phyloP scores from a whole-genome alignment of 1,140 invertebrate genomes.

The Akabosia matsudoensis region DNA sequence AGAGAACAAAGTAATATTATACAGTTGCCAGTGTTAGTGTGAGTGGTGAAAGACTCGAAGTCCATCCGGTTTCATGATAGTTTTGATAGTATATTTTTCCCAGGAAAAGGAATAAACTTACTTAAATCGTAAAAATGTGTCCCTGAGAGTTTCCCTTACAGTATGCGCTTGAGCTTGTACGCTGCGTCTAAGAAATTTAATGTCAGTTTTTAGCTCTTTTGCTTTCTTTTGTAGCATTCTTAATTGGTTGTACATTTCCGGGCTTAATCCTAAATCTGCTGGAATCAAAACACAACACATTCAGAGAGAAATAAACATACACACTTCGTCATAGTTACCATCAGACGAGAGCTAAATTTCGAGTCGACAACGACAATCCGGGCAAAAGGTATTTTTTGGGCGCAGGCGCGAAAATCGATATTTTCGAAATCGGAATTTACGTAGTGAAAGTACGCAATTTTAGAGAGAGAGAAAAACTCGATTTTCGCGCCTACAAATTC shows the following conservation, averaged over 20 bases:
- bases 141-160: slow-evolving; percentile 83
- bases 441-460: too few relatives aligned
- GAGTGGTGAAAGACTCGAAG: too few relatives aligned
- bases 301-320: background rate
- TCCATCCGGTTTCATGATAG: too few relatives aligned
- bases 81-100: background rate
- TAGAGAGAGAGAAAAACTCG: too few relatives aligned
- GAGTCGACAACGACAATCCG: too few relatives aligned
- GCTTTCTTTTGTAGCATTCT: slow-evolving; percentile 81
- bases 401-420: too few relatives aligned
- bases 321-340: background rate
- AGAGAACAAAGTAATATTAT: background rate
- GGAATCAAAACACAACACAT: background rate
- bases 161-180: slow-evolving; percentile 86
- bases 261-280: slow-evolving; percentile 64
- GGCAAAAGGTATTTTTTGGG: too few relatives aligned
- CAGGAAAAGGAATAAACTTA: slow-evolving; percentile 44
- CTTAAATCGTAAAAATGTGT: slow-evolving; percentile 80
- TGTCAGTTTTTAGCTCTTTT: slow-evolving; percentile 81
- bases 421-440: too few relatives aligned
- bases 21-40: background rate
- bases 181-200: slow-evolving; percentile 78
- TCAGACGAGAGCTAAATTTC: too few relatives aligned
- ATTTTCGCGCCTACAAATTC: too few relatives aligned
- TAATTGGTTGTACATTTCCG: slow-evolving; percentile 82